Base-by-base conservation (phyloP, 1,140 invertebrate species). In the Trichomalopsis sarcophagae region DNA sequence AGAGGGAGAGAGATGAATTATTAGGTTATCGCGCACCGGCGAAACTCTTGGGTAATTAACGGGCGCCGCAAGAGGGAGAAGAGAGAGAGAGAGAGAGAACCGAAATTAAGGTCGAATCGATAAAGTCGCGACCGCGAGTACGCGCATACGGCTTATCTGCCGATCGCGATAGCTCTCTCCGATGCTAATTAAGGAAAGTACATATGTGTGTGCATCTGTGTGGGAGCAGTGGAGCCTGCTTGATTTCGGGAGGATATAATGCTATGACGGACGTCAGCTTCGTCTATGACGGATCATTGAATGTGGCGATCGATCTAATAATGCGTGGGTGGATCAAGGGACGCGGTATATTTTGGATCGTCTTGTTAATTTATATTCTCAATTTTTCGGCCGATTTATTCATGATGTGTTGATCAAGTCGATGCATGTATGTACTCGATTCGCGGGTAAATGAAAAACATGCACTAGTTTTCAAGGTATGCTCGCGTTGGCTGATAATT, bases 91-190 rank as follows among this genome's bases (percentile, higher is more conserved):
- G 55, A 62, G 55, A 62, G 55, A 62, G 55, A 73, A 62, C 68
- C 27, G n/a, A 85, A 85, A 81, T 85, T 81, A 85, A 81, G 84
- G 78, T 85, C 79, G 55, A 81, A 36, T 36, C 79, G 84, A 85
- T 85, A 85, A 81, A 85, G 74, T 81, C 33, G 30, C 11, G 30
- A 71, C 76, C 33, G 30, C 21, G 13, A 71, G 13, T 36, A n/a
- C 33, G n/a, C 68, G 40, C 27, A 27, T 27, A 27, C 50, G 11
- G 55, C 17, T 62, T 81, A 80, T 81, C 74, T 68, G 55, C n/a
- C 21, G 55, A 85, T 85, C 79, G 44, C 27, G 79, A 81, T 85
- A 77, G 55, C 23, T 69, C 62, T 62, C 55, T 62, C 23, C 27
- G 68, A 50, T 5, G 23, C 73, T 85, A 81, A 85, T 85, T 85